A percentile compares a stretch with the other conserved stretches of the same genome.
These are phyloP conservation scores for Pollenia amentaria DNA, from an alignment of 2,888 invertebrate species.

Conservation along the genomic window DNA sequence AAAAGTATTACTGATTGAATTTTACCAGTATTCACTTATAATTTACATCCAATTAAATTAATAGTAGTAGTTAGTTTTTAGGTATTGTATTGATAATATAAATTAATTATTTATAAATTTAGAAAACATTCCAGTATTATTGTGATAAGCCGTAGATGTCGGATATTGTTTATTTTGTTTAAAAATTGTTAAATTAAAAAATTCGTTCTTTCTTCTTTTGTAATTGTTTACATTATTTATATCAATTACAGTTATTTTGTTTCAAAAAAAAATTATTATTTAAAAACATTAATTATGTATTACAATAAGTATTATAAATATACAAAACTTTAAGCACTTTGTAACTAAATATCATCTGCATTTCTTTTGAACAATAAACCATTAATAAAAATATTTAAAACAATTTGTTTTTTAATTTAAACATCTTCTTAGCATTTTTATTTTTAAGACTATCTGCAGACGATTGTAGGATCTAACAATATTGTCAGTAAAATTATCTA, in stretches of 20 bases:
- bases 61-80: conserved; percentile 12
- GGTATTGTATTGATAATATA: conserved; percentile 19
- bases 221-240: conserved; percentile 36
- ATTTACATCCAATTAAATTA: conserved; percentile 12
- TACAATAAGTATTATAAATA: conserved; percentile 38
- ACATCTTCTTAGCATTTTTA: not conserved
- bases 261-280: conserved; percentile 23
- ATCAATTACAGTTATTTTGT: conserved; percentile 16
- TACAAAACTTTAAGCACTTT: conserved; percentile 53
- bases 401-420: conserved; percentile 1
- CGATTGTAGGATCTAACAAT: no score
- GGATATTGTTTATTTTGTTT: conserved; percentile 72
- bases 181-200: conserved; percentile 59
- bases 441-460: no score
- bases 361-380: conserved; percentile 67
- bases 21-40: conserved; percentile 65
- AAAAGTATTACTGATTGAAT: conserved; percentile 66
- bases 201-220: conserved; percentile 50
- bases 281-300: conserved; percentile 8
- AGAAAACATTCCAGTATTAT: conserved; percentile 76
- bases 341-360: conserved; percentile 64
- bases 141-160: conserved; percentile 76
- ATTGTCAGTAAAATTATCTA: no score
- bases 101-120: conserved; percentile 59
- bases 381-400: conserved; percentile 40